A percentile compares a stretch with the other conserved stretches of the same genome.
These are phyloP conservation scores for Parnassius apollo DNA, from an alignment of 2,888 invertebrate genomes.

Conservation along the genomic window DNA sequence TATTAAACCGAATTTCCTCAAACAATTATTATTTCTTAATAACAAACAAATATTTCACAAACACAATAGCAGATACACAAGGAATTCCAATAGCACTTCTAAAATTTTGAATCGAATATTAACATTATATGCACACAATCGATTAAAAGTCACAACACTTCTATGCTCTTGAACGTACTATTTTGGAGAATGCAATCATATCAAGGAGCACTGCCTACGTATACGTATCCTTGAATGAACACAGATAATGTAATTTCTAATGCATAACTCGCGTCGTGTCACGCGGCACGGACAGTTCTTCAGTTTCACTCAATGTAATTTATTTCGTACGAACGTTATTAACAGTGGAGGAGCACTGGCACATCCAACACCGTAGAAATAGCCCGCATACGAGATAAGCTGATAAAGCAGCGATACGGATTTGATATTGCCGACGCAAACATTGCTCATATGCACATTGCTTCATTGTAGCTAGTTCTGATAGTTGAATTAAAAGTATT, in stretches of 20 bases:
- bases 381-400: conserved; percentile 57
- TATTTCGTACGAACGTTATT: conserved; percentile 26
- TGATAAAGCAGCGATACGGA: conserved; percentile 73
- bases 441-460: conserved; percentile 49
- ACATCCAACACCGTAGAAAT: conserved; percentile 50
- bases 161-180: conserved; percentile 14
- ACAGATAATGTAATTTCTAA: conserved; percentile 37
- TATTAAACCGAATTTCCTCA: neutral
- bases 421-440: conserved; percentile 54
- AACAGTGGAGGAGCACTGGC: conserved; percentile 64
- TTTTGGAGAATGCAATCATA: conserved; percentile 27
- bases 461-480: conserved; percentile 12
- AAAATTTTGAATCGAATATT: conserved; percentile 10
- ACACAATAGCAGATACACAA: conserved; percentile 1
- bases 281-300: conserved; percentile 35
- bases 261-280: conserved; percentile 34
- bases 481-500: conserved; percentile 6
- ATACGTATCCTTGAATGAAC: conserved; percentile 29
- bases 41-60: conserved; percentile 8
- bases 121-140: neutral
- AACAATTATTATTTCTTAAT: neutral
- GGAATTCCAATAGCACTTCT: neutral
- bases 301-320: conserved; percentile 23
- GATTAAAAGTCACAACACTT: conserved; percentile 18
- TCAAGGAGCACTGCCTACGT: conserved; percentile 29